A percentile compares a stretch with the other conserved stretches of the same genome.
phyloP scores from a whole-genome alignment of 2,113 vertebrate genomes.

The Cinclus mexicanus region DNA sequence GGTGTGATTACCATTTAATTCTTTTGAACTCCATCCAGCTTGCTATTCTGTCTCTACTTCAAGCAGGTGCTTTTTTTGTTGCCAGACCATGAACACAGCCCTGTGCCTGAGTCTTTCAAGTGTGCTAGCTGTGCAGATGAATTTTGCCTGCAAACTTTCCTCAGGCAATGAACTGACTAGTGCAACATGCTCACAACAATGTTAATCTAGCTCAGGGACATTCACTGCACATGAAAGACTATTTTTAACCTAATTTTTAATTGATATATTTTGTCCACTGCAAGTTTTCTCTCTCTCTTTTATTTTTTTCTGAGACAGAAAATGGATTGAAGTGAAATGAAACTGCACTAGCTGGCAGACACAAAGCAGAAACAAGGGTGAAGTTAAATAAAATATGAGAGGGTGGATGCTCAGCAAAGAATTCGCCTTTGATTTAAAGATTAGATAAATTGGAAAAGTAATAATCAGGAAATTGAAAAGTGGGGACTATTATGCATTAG shows the following conservation, averaged over 20 bases:
- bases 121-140: constrained; percentile 75
- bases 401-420: background rate
- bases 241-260: constrained; percentile 67
- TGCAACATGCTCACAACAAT: constrained; percentile 82
- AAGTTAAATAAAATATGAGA: constrained; percentile 31
- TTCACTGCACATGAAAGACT: constrained; percentile 80
- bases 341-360: constrained; percentile 11
- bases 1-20: constrained; percentile 23
- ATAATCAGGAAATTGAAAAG: constrained; percentile 73
- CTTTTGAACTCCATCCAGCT: constrained; percentile 68
- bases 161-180: constrained; percentile 80
- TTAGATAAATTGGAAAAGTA: constrained; percentile 69
- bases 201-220: constrained; percentile 84
- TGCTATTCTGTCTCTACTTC: constrained; percentile 64
- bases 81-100: constrained; percentile 46
- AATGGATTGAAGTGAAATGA: constrained; percentile 25
- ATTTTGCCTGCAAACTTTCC: constrained; percentile 86
- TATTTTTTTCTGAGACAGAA: background rate
- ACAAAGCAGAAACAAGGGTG: constrained; percentile 27
- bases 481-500: constrained; percentile 42
- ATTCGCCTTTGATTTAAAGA: constrained; percentile 53
- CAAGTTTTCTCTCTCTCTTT: background rate
- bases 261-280: constrained; percentile 61
- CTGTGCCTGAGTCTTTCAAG: constrained; percentile 72
- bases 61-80: constrained; percentile 69